Conservation (phyloP, 1,140 invertebrate species). For the Rhopalosiphum padi region DNA sequence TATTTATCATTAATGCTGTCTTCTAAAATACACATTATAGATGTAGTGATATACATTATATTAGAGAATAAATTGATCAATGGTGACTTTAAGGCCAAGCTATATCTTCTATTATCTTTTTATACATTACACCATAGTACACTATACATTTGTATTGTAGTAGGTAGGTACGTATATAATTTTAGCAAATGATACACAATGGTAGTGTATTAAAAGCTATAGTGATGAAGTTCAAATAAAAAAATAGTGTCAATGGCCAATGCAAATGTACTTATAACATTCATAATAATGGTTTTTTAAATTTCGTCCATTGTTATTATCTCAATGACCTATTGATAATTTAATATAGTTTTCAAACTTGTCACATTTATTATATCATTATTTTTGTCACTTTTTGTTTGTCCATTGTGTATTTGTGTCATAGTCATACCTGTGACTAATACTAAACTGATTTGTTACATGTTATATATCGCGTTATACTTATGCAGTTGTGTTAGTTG, state of each 20-base stretch:
- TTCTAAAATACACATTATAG: not conserved
- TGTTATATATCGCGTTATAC: not conserved
- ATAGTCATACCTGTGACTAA: constrained; percentile 4
- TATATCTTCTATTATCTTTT: not conserved
- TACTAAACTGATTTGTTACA: not conserved
- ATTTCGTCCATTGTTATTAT: not conserved
- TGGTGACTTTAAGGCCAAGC: not conserved
- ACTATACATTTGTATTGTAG: not conserved
- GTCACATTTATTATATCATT: not conserved
- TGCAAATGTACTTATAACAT: not conserved
- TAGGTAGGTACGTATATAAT: not conserved
- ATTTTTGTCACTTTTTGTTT: not conserved
- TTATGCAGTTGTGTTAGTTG: not conserved
- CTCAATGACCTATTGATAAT: not conserved
- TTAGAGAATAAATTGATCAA: not conserved
- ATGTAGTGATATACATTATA: not conserved
- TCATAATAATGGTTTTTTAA: not conserved
- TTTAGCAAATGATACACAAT: not conserved
- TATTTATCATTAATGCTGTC: not conserved
- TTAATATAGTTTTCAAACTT: not conserved
- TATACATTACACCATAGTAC: not conserved
- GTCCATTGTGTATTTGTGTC: not conserved
- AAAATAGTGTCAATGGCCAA: not conserved
- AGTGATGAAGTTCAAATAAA: not conserved
- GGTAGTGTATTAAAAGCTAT: not conserved